Evolutionary conservation across 2,797 vertebrate genomes (phyloP).

Genomic region (Betta splendens): DNA sequence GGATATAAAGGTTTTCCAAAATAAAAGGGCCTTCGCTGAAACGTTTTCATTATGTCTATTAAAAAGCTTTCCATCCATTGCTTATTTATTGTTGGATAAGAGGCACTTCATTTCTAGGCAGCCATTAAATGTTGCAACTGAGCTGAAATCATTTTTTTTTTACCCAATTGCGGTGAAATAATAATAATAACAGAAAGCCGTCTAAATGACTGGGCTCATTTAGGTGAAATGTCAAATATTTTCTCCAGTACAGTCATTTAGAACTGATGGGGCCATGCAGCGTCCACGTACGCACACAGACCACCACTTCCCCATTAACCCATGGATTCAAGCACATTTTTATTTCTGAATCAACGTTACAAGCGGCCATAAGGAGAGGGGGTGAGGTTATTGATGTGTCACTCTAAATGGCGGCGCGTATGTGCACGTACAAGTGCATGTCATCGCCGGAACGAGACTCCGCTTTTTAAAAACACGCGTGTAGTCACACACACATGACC

Average conservation of each 20-base stretch:
- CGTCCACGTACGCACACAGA: conserved; percentile 4
- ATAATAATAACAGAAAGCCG: conserved; percentile 29
- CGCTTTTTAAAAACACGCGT: conserved; percentile 30
- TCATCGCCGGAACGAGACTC: conserved; percentile 14
- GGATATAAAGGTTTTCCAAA: conserved; percentile 16
- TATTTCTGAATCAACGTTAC: conserved; percentile 66
- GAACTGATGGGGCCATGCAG: conserved; percentile 36
- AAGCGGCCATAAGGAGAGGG: conserved; percentile 39
- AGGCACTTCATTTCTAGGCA: conserved; percentile 37
- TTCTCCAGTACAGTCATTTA: conserved; percentile 30
- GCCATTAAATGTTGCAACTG: conserved; percentile 30
- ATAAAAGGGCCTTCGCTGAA: conserved; percentile 27
- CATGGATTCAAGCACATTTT: conserved; percentile 56
- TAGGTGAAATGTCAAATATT: conserved; percentile 49
- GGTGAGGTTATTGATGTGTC: conserved; percentile 52
- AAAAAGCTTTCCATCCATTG: conserved; percentile 29
- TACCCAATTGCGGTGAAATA: conserved; percentile 8
- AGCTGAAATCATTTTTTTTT: conserved; percentile 26
- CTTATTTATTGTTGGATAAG: conserved; percentile 32
- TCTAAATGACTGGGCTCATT: conserved; percentile 49
- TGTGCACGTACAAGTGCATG: conserved; percentile 1
- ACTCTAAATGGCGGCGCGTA: conserved; percentile 35
- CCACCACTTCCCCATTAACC: conserved; percentile 41
- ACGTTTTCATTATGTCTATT: conserved; percentile 35
- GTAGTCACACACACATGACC: conserved; percentile 64